Base-by-base conservation (phyloP, 1,140 invertebrate genomes). In the Saccostrea cuccullata region DNA sequence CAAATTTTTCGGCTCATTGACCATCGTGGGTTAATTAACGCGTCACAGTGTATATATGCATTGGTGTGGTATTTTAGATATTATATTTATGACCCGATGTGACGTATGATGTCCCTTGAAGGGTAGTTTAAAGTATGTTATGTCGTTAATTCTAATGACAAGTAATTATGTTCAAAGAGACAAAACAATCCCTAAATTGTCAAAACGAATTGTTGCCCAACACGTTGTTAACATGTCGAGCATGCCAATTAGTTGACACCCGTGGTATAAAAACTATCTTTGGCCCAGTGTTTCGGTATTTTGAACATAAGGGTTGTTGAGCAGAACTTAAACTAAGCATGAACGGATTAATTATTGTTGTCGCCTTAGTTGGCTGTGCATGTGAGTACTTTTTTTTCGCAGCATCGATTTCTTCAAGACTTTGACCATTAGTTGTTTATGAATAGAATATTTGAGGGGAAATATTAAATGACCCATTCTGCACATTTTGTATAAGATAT, bases 141-240 rank as follows among this genome's bases (percentile, higher is more conserved):
- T 77, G 23, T 17, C 70, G 30, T 77, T 30, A 77, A 77, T 15
- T 77, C 70, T 77, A 77, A 77, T 77, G 70, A 77, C 70, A 77
- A 77, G 70, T 77, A 26, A 77, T 77, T 23, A 77, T 77, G 30
- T 4, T 15, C 23, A 30, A 12, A 77, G 13, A 26, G 70, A 77
- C 70, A 77, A 15, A 23, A 30, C 70, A 77, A 77, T 77, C 70
- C 70, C 70, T 26, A 15, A 64, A 77, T 77, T 67, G 60, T 67
- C 60, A 67, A 67, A 67, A n/a, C 17, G 47, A 67, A 67, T n/a
- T 77, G 70, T 77, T 77, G 26, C 70, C 23, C 26, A 77, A 77
- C 70, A 77, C 70, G 26, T 77, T 15, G 5, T 77, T 77, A 77
- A 77, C 26, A 77, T 77, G 70, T 77, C 70, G 70, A 15, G 70